Base-by-base conservation (phyloP, 2,797 vertebrate genomes). In the Linurgus olivaceus region DNA sequence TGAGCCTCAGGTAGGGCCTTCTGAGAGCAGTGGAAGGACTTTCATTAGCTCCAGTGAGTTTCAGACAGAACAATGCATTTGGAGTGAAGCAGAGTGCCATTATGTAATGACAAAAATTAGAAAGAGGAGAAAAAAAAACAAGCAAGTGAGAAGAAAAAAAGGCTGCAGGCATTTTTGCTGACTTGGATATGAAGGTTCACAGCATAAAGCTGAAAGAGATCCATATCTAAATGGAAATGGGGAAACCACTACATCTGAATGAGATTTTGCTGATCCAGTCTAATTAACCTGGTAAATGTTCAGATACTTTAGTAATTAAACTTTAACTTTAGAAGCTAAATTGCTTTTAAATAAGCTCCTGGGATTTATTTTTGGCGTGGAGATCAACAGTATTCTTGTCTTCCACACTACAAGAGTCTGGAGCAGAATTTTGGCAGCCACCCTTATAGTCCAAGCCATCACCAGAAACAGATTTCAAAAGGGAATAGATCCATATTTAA, bases 181-280 rank as follows among this genome's bases (percentile, higher is more conserved):
- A 70, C 83, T 96, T 92, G 66, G 37, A 44, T 88, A 65, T 50
- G 72, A 83, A 61, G n/a, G 71, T 71, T 93, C 88, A 94, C 66
- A 84, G 90, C 68, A 84, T 42, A 59, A 90, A 93, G 66, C 76
- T 0, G 0, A 88, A 92, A 70, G 16, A 93, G 90, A 97, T 95
- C 33, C 48, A 4, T 95, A 93, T 96, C 92, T 95, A 55, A 90
- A 93, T 92, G 55, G 74, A 92, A 97, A 95, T 86, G 87, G 73
- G 85, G 66, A 93, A 97, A 85, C 88, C 63, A 63, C 88, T 84
- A 48, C 68, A 59, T 67, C 59, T 95, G 86, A 94, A 90, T 94
- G 73, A 86, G 90, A 88, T 92, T 94, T 95, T 96, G 91, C 94
- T 96, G 95, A 95, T 95, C 62, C 40, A 68, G 51, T 88, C 76